Evolutionary conservation across 2,888 invertebrate species (phyloP).

Genomic region (Choristoneura rosaceana): DNA sequence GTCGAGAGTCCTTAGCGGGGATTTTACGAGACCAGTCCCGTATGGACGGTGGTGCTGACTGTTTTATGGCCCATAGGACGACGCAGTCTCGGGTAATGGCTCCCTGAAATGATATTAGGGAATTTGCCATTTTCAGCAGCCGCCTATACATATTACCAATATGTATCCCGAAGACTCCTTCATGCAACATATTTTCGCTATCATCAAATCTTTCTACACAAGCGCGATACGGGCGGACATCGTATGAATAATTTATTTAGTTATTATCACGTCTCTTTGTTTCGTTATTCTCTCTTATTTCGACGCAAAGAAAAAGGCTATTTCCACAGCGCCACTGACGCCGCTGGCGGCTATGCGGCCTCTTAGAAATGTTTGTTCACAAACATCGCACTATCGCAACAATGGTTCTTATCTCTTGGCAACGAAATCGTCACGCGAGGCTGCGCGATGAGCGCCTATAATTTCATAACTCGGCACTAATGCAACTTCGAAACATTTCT

Average conservation of each 20-base stretch:
- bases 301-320: conserved; percentile 52
- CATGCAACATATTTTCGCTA: conserved; percentile 57
- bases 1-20: conserved; percentile 62
- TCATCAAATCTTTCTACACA: conserved; percentile 66
- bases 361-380: conserved; percentile 56
- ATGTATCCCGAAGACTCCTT: conserved; percentile 44
- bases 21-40: conserved; percentile 61
- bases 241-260: conserved; percentile 72
- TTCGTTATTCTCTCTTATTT: conserved; percentile 57
- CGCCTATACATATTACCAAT: conserved; percentile 56
- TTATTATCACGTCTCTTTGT: conserved; percentile 64
- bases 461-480: conserved; percentile 55
- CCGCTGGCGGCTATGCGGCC: conserved; percentile 51
- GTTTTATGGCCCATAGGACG: conserved; percentile 70
- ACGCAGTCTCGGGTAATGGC: conserved; percentile 57
- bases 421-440: conserved; percentile 50
- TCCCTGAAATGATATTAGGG: conserved; percentile 62
- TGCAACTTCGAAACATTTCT: conserved; percentile 50
- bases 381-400: conserved; percentile 55
- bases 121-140: conserved; percentile 59
- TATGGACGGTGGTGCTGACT: conserved; percentile 64
- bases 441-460: conserved; percentile 51
- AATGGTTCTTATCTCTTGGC: conserved; percentile 61
- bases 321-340: conserved; percentile 49
- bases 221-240: conserved; percentile 59